Evolutionary conservation across 2,888 invertebrate species (phyloP).

Genomic region (Embidobia sp.): DNA sequence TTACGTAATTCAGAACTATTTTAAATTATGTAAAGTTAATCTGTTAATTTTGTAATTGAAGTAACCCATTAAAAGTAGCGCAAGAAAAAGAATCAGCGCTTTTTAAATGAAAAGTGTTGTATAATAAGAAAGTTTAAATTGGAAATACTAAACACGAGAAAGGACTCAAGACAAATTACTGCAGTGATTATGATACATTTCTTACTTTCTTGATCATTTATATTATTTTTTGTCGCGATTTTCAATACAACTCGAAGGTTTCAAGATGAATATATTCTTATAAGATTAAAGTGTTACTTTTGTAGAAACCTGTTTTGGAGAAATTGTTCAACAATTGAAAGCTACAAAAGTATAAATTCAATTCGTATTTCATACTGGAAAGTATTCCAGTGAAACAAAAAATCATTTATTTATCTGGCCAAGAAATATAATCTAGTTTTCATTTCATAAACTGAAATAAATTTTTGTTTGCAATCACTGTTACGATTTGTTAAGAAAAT

Average conservation of each 20-base stretch:
- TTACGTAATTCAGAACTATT: no score
- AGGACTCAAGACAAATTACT: not conserved
- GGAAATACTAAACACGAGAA: conserved; percentile 2
- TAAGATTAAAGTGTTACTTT: conserved; percentile 3
- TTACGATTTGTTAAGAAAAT: no score
- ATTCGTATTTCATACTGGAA: no score
- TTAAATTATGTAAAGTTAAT: no score
- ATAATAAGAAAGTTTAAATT: conserved; percentile 27
- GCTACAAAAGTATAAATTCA: no score
- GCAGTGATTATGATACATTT: conserved; percentile 6
- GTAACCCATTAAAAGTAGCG: not conserved
- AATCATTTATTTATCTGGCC: no score
- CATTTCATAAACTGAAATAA: no score
- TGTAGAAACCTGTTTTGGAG: no score
- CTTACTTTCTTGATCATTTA: conserved; percentile 21
- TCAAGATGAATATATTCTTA: not conserved
- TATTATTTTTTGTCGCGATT: not conserved
- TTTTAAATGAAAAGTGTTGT: conserved; percentile 14
- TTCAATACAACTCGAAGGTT: not conserved
- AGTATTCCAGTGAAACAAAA: no score
- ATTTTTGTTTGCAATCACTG: no score
- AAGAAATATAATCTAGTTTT: no score
- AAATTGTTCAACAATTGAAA: no score
- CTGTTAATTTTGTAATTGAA: not conserved
- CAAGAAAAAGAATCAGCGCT: not conserved